Evolutionary conservation across 1,140 invertebrate species (phyloP).

Genomic region (Drosophila grimshawi): DNA sequence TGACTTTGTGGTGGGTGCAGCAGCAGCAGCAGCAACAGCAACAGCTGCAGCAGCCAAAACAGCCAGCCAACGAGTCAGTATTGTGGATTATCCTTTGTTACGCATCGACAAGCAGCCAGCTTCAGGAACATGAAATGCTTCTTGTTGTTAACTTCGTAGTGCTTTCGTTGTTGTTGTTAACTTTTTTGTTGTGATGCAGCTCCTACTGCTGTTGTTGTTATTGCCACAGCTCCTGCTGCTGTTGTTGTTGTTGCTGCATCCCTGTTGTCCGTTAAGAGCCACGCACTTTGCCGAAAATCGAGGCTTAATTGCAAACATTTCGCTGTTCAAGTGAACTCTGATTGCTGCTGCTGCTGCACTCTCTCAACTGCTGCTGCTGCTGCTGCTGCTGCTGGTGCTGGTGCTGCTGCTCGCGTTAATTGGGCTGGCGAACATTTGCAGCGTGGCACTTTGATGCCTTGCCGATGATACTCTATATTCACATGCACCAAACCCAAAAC

Average conservation of each 20-base stretch:
- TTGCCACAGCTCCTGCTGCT: not conserved
- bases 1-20: slow-evolving; percentile 66
- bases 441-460: slow-evolving; percentile 76
- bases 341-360: slow-evolving; percentile 48
- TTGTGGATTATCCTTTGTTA: slow-evolving; percentile 80
- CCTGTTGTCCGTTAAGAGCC: slow-evolving; percentile 4
- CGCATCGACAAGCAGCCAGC: slow-evolving; percentile 67
- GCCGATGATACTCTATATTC: slow-evolving; percentile 69
- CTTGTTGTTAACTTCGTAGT: slow-evolving; percentile 14
- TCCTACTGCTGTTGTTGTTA: slow-evolving; percentile 24
- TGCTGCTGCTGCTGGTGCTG: not conserved
- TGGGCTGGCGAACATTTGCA: slow-evolving; percentile 66
- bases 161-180: slow-evolving; percentile 10
- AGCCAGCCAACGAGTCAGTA: slow-evolving; percentile 31
- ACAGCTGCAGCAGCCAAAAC: slow-evolving; percentile 8
- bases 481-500: slow-evolving; percentile 1
- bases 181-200: slow-evolving; percentile 27
- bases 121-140: slow-evolving; percentile 54
- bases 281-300: slow-evolving; percentile 59
- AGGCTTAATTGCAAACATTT: slow-evolving; percentile 73
- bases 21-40: slow-evolving; percentile 29
- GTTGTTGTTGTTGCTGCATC: slow-evolving; percentile 14
- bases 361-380: not conserved
- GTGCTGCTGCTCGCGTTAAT: slow-evolving; percentile 40
- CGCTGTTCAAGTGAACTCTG: slow-evolving; percentile 77